These are phyloP conservation scores for Nemotelus nigrinus DNA, from an alignment of 2,888 invertebrate species.

Conservation along the genomic window DNA sequence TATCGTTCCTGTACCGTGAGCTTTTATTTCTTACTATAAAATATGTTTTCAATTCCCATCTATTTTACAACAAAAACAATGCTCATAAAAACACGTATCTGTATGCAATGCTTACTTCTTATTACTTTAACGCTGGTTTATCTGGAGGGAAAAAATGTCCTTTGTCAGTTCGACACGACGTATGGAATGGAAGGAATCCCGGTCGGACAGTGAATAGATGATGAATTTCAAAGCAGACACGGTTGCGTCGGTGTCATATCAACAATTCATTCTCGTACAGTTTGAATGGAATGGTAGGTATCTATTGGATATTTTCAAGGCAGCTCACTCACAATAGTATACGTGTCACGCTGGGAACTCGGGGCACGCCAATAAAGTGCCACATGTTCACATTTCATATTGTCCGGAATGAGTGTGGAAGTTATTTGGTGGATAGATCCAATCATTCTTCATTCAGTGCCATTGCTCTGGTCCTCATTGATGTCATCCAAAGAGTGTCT, in stretches of 20 bases:
- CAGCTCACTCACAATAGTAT: not conserved
- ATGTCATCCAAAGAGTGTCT: too few relatives aligned
- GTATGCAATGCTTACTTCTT: too few relatives aligned
- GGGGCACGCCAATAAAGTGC: conserved; percentile 4
- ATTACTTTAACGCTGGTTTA: too few relatives aligned
- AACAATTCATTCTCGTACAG: not conserved
- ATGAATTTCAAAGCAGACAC: conserved; percentile 13
- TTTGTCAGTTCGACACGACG: too few relatives aligned
- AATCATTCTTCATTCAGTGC: too few relatives aligned
- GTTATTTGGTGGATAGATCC: not conserved
- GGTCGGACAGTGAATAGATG: not conserved
- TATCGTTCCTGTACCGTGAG: too few relatives aligned
- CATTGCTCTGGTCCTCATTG: too few relatives aligned
- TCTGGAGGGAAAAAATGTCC: too few relatives aligned
- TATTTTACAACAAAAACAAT: too few relatives aligned
- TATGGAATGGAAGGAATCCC: not conserved
- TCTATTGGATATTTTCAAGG: not conserved
- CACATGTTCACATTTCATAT: conserved; percentile 9
- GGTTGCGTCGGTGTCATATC: not conserved
- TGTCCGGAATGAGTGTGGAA: not conserved
- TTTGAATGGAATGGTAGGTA: not conserved
- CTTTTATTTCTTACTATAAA: too few relatives aligned
- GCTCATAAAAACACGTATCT: too few relatives aligned
- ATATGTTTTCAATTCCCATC: too few relatives aligned
- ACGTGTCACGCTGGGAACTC: not conserved